These are phyloP conservation scores for Dryobotodes eremita DNA, from an alignment of 2,888 invertebrate species.

Conservation along the genomic window DNA sequence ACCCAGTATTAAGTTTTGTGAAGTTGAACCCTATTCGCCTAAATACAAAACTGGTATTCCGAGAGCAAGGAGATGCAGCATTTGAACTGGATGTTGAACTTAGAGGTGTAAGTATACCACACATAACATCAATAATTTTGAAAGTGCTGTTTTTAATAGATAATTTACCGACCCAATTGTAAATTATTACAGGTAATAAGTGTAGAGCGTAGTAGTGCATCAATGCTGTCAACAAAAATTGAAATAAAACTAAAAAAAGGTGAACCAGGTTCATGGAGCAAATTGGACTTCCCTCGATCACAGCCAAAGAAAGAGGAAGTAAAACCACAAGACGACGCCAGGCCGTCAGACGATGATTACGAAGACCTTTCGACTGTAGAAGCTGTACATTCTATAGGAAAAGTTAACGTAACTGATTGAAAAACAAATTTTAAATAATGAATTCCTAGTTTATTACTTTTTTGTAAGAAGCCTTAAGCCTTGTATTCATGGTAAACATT, in stretches of 20 bases:
- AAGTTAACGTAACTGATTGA: constrained; percentile 83
- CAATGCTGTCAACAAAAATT: constrained; percentile 97
- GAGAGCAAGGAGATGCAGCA: constrained; percentile 93
- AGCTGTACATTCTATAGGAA: constrained; percentile 84
- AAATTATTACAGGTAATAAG: constrained; percentile 93
- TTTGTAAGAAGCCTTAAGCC: constrained; percentile 43
- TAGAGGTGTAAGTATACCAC: constrained; percentile 92
- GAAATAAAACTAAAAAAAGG: constrained; percentile 97
- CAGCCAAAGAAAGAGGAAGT: constrained; percentile 72
- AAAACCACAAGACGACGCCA: constrained; percentile 66
- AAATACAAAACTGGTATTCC: constrained; percentile 94
- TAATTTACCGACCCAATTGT: background rate
- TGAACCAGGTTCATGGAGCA: constrained; percentile 95
- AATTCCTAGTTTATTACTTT: constrained; percentile 26
- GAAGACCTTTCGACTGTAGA: constrained; percentile 94
- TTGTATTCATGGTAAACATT: too few relatives aligned
- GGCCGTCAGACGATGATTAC: constrained; percentile 89
- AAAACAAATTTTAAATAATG: constrained; percentile 15
- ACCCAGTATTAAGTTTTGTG: constrained; percentile 94
- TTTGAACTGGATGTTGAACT: constrained; percentile 95
- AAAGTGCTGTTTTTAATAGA: background rate
- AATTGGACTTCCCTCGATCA: constrained; percentile 92
- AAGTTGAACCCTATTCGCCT: constrained; percentile 96
- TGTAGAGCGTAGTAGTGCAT: constrained; percentile 93
- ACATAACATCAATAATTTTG: background rate